These are phyloP conservation scores for Bubo bubo DNA, from an alignment of 2,113 vertebrate species.

Conservation along the genomic window DNA sequence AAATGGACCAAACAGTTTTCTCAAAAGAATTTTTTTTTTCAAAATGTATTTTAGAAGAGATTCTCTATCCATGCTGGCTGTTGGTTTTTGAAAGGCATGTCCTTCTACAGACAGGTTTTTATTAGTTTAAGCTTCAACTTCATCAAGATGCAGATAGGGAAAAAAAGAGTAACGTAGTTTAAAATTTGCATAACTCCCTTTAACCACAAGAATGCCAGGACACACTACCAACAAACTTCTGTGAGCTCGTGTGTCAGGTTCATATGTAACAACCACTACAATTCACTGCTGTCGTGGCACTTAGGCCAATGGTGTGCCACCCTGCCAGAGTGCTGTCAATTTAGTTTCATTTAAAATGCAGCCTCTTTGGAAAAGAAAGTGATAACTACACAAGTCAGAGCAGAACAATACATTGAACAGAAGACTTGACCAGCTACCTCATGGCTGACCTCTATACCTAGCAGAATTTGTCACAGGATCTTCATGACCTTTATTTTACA, in stretches of 20 bases:
- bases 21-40: not conserved
- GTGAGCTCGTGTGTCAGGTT: not conserved
- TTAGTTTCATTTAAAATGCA: not conserved
- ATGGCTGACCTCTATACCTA: not conserved
- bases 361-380: not conserved
- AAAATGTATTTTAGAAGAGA: not conserved
- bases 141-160: not conserved
- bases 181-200: not conserved
- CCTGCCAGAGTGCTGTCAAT: not conserved
- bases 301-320: not conserved
- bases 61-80: not conserved
- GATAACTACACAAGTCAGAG: not conserved
- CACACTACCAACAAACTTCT: not conserved
- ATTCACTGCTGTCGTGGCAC: rapidly evolving
- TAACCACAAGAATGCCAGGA: not conserved
- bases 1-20: not conserved
- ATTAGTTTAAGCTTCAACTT: not conserved
- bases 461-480: not conserved
- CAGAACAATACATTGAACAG: not conserved
- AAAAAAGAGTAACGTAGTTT: not conserved
- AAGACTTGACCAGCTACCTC: not conserved
- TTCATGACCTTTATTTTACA: not conserved
- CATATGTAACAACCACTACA: not conserved
- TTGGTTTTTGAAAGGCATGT: not conserved
- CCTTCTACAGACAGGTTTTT: not conserved